Evolutionary conservation across 53 echinoderm and acorn worm species (phyloP).

Genomic region (Holothuria leucospilota): DNA sequence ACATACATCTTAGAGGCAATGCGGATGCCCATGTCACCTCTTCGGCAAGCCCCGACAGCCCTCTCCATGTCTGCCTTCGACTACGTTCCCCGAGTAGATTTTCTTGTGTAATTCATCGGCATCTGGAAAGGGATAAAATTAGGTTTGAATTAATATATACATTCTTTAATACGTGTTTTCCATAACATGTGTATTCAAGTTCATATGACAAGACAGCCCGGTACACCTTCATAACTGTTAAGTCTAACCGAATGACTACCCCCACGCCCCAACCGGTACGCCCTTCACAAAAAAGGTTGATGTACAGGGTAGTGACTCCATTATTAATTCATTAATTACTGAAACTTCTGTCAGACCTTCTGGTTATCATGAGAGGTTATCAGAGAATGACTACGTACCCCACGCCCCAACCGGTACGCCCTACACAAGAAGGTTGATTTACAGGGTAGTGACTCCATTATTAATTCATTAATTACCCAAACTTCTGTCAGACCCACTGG

Average conservation of each 20-base stretch:
- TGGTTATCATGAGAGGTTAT: too few relatives aligned
- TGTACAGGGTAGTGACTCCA: too few relatives aligned
- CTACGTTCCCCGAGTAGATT: constrained; percentile 12
- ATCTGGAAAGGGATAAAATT: constrained; percentile 11
- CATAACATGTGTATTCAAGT: background rate
- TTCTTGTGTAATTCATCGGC: constrained; percentile 30
- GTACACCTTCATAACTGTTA: background rate
- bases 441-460: background rate
- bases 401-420: background rate
- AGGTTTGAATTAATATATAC: constrained; percentile 4
- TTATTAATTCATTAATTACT: too few relatives aligned
- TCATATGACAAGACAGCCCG: constrained; percentile 14
- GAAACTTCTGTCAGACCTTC: too few relatives aligned
- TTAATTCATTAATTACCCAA: constrained; percentile 1
- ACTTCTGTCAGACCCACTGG: constrained; percentile 28
- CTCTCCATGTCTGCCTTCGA: constrained; percentile 33
- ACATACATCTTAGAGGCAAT: too few relatives aligned
- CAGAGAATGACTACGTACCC: too few relatives aligned
- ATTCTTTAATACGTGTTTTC: background rate
- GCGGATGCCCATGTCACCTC: constrained; percentile 11
- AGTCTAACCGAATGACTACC: background rate
- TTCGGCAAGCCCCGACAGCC: constrained; percentile 31
- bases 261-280: too few relatives aligned
- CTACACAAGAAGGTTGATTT: background rate
- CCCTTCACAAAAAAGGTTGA: too few relatives aligned